Evolutionary conservation across 2,888 invertebrate species (phyloP).

Genomic region (Chouioia cunea): DNA sequence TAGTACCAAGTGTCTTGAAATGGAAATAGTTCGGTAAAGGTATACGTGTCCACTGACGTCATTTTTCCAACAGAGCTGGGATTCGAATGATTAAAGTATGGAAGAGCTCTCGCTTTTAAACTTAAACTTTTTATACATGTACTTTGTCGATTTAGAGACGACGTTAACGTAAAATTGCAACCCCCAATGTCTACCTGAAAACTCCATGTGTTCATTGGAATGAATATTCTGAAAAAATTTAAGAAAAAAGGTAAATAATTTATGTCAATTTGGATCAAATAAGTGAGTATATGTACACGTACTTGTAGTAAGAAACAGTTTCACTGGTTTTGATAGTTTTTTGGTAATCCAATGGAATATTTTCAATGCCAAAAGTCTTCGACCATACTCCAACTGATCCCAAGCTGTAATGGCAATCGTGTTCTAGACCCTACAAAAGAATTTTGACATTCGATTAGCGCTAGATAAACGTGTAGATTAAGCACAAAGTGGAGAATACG

Average conservation of each 20-base stretch:
- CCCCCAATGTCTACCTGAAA: constrained; percentile 66
- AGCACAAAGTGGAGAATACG: constrained; percentile 12
- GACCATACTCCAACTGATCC: constrained; percentile 70
- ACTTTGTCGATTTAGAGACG: constrained; percentile 50
- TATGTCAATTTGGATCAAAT: constrained; percentile 14
- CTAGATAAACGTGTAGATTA: background rate
- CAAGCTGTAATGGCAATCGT: constrained; percentile 69
- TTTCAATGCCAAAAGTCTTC: constrained; percentile 64
- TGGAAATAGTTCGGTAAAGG: constrained; percentile 66
- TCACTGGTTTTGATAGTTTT: constrained; percentile 63
- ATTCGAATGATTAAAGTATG: constrained; percentile 61
- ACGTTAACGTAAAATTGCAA: constrained; percentile 63
- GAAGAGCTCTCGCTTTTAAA: constrained; percentile 65
- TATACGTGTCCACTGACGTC: constrained; percentile 59
- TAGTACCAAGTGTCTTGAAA: constrained; percentile 70
- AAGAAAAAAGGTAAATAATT: background rate
- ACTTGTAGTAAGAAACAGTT: constrained; percentile 70
- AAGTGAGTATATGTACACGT: constrained; percentile 66
- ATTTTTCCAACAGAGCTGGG: constrained; percentile 56
- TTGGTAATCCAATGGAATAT: constrained; percentile 65
- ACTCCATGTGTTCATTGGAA: constrained; percentile 68
- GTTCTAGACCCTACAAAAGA: constrained; percentile 66
- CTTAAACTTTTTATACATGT: constrained; percentile 66
- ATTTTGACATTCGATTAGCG: background rate
- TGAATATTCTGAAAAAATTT: constrained; percentile 64